Evolutionary conservation across 2,888 invertebrate genomes (phyloP), one percentile per base, ranked within the genome.

Genomic region (Ormyrus nitidulus): DNA sequence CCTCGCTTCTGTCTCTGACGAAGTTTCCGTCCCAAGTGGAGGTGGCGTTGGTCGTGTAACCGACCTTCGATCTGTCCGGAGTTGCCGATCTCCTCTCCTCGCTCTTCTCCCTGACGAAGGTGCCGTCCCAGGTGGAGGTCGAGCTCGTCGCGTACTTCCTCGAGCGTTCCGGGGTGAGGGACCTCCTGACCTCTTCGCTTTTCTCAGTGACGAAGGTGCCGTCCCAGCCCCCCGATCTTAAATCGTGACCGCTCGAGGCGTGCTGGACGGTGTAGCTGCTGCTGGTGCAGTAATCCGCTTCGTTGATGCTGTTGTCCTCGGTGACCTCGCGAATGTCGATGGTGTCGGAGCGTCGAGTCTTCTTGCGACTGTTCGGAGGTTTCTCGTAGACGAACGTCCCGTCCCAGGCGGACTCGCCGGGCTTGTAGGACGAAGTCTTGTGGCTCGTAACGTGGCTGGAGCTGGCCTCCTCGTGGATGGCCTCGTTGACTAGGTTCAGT

Each of bases 21-120:
- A 93, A 93, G 84, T 92, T 93, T 10, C 93, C 93, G 79, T 93
- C 93, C 93, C 93, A 19, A 2, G 19, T 19, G 19, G 19, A 19
- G 19, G 19, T 93, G 11, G 86, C 79, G 0, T 86, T 86, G 76
- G 84, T 87, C 62, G 65, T 79, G 13, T 62, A 53, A 1, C 79
- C 69, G 48, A n/a, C 11, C 8, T 44, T 19, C 8, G 34, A 4
- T 19, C 61, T 70, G n/a, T 62, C 64, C 5, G 77, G 70, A 34
- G 51, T 76, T 46, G 6, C 51, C 6, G 76, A 54, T 48, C 69
- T 61, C 13, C 56, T 69, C 4, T 51, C 44, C 10, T 48, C n/a
- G 19, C 19, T 19, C 19, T 19, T 19, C 19, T 19, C 19, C 19
- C 19, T 19, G 9, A 66, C 51, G 64, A 62, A 62, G 49, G 51